phyloP scores from a whole-genome alignment of 1,140 invertebrate species.

The Zaprionus inermis region DNA sequence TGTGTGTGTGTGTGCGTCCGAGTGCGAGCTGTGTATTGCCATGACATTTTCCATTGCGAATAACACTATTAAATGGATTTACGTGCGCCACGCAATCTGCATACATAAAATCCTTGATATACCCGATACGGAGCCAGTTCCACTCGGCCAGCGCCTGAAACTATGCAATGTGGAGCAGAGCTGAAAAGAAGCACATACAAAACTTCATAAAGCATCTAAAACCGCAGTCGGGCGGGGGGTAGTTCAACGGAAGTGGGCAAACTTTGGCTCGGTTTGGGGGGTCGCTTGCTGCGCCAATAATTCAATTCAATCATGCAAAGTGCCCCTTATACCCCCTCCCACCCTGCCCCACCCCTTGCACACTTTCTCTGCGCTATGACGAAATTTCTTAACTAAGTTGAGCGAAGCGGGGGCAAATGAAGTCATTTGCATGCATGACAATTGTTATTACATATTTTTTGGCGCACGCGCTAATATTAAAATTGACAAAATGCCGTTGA shows the following conservation, averaged over 20 bases:
- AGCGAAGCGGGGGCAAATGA: constrained; percentile 55
- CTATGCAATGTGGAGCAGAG: constrained; percentile 46
- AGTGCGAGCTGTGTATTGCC: constrained; percentile 12
- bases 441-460: constrained; percentile 80
- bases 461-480: constrained; percentile 69
- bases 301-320: constrained; percentile 77
- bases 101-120: constrained; percentile 61
- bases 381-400: constrained; percentile 31
- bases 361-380: constrained; percentile 15
- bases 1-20: neutral
- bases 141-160: constrained; percentile 47
- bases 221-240: constrained; percentile 29
- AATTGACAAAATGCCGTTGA: constrained; percentile 69
- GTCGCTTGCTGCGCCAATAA: constrained; percentile 32
- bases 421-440: constrained; percentile 83
- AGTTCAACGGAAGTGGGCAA: constrained; percentile 51
- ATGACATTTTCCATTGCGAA: constrained; percentile 50
- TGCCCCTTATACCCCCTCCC: constrained; percentile 22
- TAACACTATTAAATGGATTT: constrained; percentile 74
- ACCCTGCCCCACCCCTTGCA: too few species aligned
- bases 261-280: neutral
- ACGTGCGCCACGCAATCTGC: constrained; percentile 78
- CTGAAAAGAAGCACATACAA: constrained; percentile 38
- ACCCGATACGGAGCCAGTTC: neutral
- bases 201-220: constrained; percentile 47